Evolutionary conservation across 2,113 vertebrate genomes (phyloP).

Genomic region (Psittacara wagleri): DNA sequence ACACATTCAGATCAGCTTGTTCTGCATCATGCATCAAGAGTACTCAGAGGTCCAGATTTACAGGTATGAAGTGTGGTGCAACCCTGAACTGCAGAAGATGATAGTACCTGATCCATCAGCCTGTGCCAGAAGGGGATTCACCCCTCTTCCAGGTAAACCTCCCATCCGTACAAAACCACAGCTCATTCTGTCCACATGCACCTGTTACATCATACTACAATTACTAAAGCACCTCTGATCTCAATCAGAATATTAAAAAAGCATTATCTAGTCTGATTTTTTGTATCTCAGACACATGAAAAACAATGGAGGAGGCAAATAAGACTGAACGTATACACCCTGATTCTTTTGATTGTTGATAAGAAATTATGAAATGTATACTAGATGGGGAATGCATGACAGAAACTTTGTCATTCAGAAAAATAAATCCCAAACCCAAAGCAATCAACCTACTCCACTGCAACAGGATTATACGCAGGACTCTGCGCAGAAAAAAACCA

Average conservation of each 20-base stretch:
- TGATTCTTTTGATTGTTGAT: not conserved
- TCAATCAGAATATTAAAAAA: not conserved
- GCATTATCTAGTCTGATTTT: not conserved
- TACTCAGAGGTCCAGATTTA: not conserved
- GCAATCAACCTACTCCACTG: not conserved
- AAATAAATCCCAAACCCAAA: not conserved
- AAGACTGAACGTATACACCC: not conserved
- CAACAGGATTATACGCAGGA: not conserved
- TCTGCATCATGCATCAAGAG: not conserved
- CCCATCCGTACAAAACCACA: not conserved
- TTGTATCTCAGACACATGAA: not conserved
- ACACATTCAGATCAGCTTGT: not conserved
- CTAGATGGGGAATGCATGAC: not conserved
- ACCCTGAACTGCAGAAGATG: not conserved
- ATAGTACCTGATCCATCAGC: not conserved
- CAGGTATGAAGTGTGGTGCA: not conserved
- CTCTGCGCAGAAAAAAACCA: not conserved
- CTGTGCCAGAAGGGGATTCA: not conserved
- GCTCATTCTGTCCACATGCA: not conserved
- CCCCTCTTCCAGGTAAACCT: not conserved
- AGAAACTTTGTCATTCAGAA: not conserved
- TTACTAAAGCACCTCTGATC: not conserved
- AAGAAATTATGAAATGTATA: not conserved
- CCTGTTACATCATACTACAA: not conserved
- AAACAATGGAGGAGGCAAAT: not conserved